phyloP scores from a whole-genome alignment of 2,888 invertebrate species.

The Camptogramma bilineatum region DNA sequence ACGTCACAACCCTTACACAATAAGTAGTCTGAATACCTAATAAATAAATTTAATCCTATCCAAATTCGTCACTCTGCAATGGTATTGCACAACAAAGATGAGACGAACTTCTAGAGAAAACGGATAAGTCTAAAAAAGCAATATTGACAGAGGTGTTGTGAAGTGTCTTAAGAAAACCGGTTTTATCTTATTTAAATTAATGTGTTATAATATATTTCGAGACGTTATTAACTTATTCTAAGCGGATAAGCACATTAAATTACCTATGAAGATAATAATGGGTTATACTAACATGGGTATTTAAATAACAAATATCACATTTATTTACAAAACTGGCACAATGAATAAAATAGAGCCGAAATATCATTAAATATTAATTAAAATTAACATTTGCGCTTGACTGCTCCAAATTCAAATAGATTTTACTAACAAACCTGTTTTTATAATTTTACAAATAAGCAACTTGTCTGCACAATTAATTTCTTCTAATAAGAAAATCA shows the following conservation, averaged over 20 bases:
- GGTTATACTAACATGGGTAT: background rate
- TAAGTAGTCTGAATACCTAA: background rate
- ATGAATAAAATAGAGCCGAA: background rate
- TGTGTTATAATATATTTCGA: background rate
- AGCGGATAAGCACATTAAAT: background rate
- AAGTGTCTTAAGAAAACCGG: background rate
- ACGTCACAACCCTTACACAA: slow-evolving; percentile 22
- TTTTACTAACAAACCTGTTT: background rate
- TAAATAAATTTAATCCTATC: slow-evolving; percentile 1
- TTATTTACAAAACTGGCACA: background rate
- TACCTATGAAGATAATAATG: background rate
- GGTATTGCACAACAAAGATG: background rate
- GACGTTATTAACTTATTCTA: background rate
- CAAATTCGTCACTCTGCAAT: slow-evolving; percentile 11
- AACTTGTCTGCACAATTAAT: background rate
- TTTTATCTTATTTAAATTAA: background rate
- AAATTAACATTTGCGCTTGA: background rate
- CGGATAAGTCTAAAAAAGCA: background rate
- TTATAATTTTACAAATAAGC: background rate
- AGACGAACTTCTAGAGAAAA: background rate
- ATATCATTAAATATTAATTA: background rate
- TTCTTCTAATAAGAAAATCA: slow-evolving; percentile 5
- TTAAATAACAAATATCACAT: background rate
- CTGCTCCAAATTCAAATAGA: background rate
- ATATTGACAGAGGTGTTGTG: background rate